Conservation (phyloP, 2,888 invertebrate species). For the Tenthredo notha region DNA sequence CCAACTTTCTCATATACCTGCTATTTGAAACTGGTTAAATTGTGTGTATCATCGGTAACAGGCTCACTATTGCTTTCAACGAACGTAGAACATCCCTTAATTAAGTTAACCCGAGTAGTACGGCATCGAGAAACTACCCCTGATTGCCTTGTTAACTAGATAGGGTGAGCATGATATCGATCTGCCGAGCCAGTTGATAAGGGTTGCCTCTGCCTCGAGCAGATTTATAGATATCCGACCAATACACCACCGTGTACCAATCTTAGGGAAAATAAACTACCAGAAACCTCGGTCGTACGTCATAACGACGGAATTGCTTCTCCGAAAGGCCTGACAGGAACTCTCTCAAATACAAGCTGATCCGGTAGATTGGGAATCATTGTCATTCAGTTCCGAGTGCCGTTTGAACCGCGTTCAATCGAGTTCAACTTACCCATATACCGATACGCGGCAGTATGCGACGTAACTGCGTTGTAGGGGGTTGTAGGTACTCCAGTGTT, state of each 20-base stretch:
- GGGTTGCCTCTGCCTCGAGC: slow-evolving; percentile 67
- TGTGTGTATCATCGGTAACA: slow-evolving; percentile 47
- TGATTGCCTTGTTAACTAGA: slow-evolving; percentile 76
- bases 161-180: slow-evolving; percentile 74
- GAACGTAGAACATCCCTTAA: slow-evolving; percentile 75
- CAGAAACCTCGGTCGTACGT: slow-evolving; percentile 43
- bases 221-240: slow-evolving; percentile 67
- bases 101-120: slow-evolving; percentile 73
- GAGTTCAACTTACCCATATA: slow-evolving; percentile 14
- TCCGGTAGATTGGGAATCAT: slow-evolving; percentile 48
- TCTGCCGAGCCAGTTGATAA: slow-evolving; percentile 72
- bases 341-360: slow-evolving; percentile 39
- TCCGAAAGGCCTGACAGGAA: slow-evolving; percentile 44
- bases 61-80: slow-evolving; percentile 66
- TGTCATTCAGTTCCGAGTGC: slow-evolving; percentile 47
- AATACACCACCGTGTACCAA: slow-evolving; percentile 49
- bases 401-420: slow-evolving; percentile 46
- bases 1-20: background rate
- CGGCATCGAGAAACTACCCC: slow-evolving; percentile 74
- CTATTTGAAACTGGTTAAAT: slow-evolving; percentile 19
- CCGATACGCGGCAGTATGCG: background rate
- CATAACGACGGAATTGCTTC: slow-evolving; percentile 50
- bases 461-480: background rate
- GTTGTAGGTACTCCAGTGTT: background rate
- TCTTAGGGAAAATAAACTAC: slow-evolving; percentile 51